Percentiles rank a stretch among this genome's conserved stretches.
Conservation (phyloP, 1,140 invertebrate genomes). For the Heliothis virescens region DNA sequence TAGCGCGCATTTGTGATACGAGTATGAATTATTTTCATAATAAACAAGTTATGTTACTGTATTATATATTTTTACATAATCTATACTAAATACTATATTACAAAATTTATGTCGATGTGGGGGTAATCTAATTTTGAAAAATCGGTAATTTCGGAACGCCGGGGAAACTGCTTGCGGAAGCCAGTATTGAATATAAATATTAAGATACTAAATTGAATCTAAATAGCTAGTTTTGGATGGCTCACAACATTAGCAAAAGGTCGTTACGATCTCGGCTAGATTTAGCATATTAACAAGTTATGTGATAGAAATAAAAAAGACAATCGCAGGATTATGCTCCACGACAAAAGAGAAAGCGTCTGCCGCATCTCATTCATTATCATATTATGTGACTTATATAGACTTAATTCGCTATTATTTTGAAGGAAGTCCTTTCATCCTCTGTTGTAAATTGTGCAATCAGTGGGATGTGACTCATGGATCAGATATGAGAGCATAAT, state of each 20-base stretch:
- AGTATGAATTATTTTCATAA: not conserved
- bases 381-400: conserved; percentile 16
- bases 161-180: too few species aligned
- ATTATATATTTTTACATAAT: too few species aligned
- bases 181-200: too few species aligned
- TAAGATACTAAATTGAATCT: too few species aligned
- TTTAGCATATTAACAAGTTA: not conserved
- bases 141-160: too few species aligned
- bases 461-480: conserved; percentile 50
- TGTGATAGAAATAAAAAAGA: not conserved
- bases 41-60: too few species aligned
- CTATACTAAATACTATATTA: too few species aligned
- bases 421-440: conserved; percentile 6
- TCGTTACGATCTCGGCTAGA: not conserved
- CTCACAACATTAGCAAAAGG: not conserved
- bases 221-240: too few species aligned
- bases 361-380: not conserved
- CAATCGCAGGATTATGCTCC: not conserved
- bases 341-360: conserved; percentile 8
- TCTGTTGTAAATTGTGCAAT: conserved; percentile 14
- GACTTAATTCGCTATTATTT: not conserved
- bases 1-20: conserved; percentile 5
- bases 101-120: too few species aligned
- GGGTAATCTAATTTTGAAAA: too few species aligned
- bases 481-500: conserved; percentile 51